phyloP scores from a whole-genome alignment of 2,888 invertebrate species.

The Slavum lentiscoides region DNA sequence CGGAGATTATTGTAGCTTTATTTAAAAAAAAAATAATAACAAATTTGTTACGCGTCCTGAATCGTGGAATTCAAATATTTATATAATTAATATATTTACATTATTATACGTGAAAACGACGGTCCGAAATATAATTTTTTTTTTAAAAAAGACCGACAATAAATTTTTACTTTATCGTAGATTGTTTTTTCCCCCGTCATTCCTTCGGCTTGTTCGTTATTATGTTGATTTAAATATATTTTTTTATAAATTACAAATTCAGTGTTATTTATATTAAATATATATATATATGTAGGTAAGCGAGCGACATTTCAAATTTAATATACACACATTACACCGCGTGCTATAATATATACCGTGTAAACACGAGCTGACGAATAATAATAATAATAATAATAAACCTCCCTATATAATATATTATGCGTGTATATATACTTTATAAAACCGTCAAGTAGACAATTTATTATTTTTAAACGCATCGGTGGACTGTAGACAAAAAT shows the following conservation, averaged over 20 bases:
- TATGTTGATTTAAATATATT: not conserved
- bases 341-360: not conserved
- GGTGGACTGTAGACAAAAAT: not conserved
- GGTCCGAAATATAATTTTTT: no score
- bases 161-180: no score
- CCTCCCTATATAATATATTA: not conserved
- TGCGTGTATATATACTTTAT: not conserved
- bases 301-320: not conserved
- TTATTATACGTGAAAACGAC: no score
- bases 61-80: no score
- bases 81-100: no score
- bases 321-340: not conserved
- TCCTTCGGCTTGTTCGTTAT: not conserved
- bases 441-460: slow-evolving; percentile 8
- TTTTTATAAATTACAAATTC: not conserved
- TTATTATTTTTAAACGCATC: not conserved
- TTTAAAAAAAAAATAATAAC: no score
- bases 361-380: not conserved
- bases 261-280: not conserved
- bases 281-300: not conserved
- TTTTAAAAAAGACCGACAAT: no score
- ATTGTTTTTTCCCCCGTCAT: not conserved
- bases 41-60: no score
- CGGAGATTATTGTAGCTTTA: no score
- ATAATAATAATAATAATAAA: no score